Evolutionary conservation across 2,113 vertebrate species (phyloP), one percentile per base, ranked within the genome.

Genomic region (Grantiella picta): DNA sequence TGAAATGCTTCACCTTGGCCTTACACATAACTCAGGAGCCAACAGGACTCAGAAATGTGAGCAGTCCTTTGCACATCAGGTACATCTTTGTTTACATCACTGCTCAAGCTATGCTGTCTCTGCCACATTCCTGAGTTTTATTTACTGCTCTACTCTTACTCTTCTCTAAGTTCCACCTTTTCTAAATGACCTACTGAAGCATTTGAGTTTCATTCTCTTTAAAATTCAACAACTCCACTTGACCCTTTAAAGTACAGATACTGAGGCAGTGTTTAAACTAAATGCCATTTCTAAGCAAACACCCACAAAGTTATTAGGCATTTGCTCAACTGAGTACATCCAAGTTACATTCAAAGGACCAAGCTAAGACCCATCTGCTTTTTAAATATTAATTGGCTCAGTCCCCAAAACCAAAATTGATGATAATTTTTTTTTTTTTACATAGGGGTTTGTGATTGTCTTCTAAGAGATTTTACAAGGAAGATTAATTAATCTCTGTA

Each of bases 321-420:
- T 96, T 96, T 93, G 76, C 78, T 96, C 59, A 92, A 78, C 33
- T n/a, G 17, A 45, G 53, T 64, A 94, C 84, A 80, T 80, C 75
- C 85, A 91, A 79, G 20, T 87, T 94, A 65, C 49, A 82, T 82
- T 85, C 59, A 86, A 90, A 93, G 57, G 81, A 80, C 91, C 76
- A 95, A 90, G 59, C 82, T 84, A 80, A 94, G 86, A 82, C 73
- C 94, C 80, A 94, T 96, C 88, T 97, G 96, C 81, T 95, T 94
- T 95, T 94, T 73, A 82, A 95, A 81, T 25, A 19, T 65, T 79
- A 42, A 77, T 93, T 95, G 94, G 93, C 88, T 86, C 75, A 17
- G 27, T 81, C 71, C 45, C 75, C 84, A 80, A 97, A 89, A 29
- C 15, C 45, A 45, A 61, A 78, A 86, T 12, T 53, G 29, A 33